Evolutionary conservation across 2,113 vertebrate genomes (phyloP), one percentile per base, ranked within the genome.

Genomic region (Sterna hirundo): DNA sequence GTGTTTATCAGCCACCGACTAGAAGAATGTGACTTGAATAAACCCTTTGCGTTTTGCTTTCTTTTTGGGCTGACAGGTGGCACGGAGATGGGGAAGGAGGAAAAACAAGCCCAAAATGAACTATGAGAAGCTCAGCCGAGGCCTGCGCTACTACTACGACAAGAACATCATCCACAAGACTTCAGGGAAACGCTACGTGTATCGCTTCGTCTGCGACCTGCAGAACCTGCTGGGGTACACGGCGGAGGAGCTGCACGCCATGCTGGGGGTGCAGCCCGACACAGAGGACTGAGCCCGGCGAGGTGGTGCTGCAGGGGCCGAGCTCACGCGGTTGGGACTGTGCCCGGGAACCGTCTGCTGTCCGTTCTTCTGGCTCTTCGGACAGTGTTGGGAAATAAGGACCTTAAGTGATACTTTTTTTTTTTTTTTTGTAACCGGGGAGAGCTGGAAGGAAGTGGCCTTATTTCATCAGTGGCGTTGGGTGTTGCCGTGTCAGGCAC

Each of bases 61-160:
- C 58, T 30, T 51, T 54, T 40, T 9, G 86, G 69, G 25, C 40
- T 46, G 32, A 5, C 90, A 99, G 98, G 99, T 99, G 95, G 99
- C 99, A 7, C 98, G 98, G 27, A 98, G 99, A 18, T 99, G 99
- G 99, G 99, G 99, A 3, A 98, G 98, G 74, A 97, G 99, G 90
- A 99, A 99, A 92, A 99, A 99, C 88, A 99, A 99, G 87, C 99
- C 99, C 72, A 99, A 99, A 97, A 99, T 99, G 99, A 99, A 99
- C 98, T 99, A 99, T 11, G 99, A 99, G 97, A 99, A 99, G 96
- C 97, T 99, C 69, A 99, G 99, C 95, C 98, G 99, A 1, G 99
- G 99, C 1, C 79, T 99, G 23, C 98, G 99, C 89, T 99, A 99
- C 61, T 99, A 99, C 54, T 99, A 99, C 1, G 99, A 99, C 98